A percentile compares a stretch with the other conserved stretches of the same genome.
phyloP scores from a whole-genome alignment of 2,113 vertebrate genomes.

The Dasyornis broadbenti region DNA sequence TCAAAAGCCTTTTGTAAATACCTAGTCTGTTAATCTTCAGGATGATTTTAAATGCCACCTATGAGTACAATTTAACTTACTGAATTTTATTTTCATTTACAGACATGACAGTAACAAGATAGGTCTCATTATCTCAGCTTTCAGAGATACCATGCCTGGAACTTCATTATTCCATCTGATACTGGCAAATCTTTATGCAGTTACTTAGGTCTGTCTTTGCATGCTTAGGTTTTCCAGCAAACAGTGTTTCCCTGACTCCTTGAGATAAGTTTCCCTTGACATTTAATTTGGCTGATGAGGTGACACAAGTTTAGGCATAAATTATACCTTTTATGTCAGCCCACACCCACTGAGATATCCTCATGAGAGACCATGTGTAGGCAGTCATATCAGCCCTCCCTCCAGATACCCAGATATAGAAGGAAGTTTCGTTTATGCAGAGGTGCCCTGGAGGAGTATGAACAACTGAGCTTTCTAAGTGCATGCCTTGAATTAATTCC shows the following conservation, averaged over 20 bases:
- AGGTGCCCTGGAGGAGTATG: not conserved
- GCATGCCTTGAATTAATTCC: not conserved
- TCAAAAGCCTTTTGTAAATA: not conserved
- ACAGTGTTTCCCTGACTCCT: not conserved
- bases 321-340: not conserved
- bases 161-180: not conserved
- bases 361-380: not conserved
- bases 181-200: not conserved
- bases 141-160: not conserved
- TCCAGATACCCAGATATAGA: not conserved
- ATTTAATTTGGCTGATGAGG: not conserved
- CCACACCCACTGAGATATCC: not conserved
- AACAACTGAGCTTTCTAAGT: not conserved
- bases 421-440: not conserved
- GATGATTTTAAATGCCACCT: conserved; percentile 8
- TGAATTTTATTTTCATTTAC: not conserved
- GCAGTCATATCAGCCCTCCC: not conserved
- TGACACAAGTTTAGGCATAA: not conserved
- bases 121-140: conserved; percentile 27
- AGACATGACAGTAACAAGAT: not conserved
- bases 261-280: not conserved
- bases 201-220: not conserved
- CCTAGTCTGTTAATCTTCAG: not conserved
- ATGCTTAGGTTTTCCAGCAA: not conserved
- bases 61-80: not conserved